A percentile compares a stretch with the other conserved stretches of the same genome.
Evolutionary conservation across 2,888 invertebrate genomes (phyloP).

Genomic region (Saturnia japonica): DNA sequence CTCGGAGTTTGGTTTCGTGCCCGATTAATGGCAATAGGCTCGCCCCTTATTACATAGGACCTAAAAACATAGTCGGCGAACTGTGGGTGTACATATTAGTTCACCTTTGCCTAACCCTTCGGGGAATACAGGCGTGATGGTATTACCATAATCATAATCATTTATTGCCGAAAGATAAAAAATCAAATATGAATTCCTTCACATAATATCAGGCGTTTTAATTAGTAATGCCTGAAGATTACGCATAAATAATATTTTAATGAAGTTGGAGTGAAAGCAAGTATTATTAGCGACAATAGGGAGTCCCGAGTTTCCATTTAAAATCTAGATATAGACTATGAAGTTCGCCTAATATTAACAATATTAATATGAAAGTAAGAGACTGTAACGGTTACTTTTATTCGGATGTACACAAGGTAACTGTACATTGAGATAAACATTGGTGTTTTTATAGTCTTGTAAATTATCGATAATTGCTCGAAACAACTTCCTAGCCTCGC

Average conservation of each 20-base stretch:
- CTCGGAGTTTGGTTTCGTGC: no score
- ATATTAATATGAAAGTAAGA: not conserved
- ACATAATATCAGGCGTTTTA: not conserved
- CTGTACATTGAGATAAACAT: constrained; percentile 39
- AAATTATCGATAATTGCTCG: constrained; percentile 58
- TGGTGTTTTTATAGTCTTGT: constrained; percentile 51
- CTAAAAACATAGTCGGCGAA: no score
- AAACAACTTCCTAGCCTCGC: constrained; percentile 62
- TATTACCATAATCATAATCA: no score
- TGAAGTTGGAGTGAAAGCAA: no score
- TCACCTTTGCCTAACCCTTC: no score
- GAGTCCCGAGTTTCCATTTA: not conserved
- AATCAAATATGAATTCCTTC: constrained; percentile 4
- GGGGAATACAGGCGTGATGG: no score
- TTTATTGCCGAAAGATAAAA: not conserved
- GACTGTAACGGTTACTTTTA: constrained; percentile 15
- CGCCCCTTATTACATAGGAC: no score
- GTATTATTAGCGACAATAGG: not conserved
- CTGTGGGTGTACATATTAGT: no score
- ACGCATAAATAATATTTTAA: no score
- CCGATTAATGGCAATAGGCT: no score
- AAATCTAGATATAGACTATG: not conserved
- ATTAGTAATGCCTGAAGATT: not conserved
- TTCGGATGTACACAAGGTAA: constrained; percentile 37
- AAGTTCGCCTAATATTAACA: not conserved